Base-by-base conservation (phyloP, 2,113 vertebrate genomes). In the Prunella fulvescens region DNA sequence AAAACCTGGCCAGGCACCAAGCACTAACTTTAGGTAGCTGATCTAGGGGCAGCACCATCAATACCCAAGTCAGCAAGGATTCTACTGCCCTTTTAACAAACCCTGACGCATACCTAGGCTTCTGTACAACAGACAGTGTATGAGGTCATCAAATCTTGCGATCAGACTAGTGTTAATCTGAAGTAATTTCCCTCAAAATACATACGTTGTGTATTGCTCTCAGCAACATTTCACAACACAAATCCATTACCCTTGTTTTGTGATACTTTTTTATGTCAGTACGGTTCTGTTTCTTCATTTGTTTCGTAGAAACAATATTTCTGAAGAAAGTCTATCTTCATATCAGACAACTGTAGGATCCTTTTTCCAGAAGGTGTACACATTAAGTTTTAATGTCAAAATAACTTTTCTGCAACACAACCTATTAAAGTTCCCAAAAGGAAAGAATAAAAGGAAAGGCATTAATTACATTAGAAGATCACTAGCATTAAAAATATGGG, bases 91-190 rank as follows among this genome's bases (percentile, higher is more conserved):
- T 54, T 54, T 29, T 56, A 69, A 85, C 24, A 82, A 72, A 24
- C 22, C 8, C 26, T 17, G 25, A 79, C 42, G 17, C 33, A 53
- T 6, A 54, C 10, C 4, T 17, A 69, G 10, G 17, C 16, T 83
- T 14, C 71, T 69, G 17, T 10, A 22, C 13, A 82, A 23, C 12
- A 11, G 6, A 25, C 26, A 73, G 9, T 2, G 3, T 7, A 48
- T 4, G 7, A 57, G 7, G 6, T 6, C 37, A 69, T 18, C 5
- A 2, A 3, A 19, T 14, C 57, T 5, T 19, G 7, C 22, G 15
- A 74, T 20, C 0, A 0, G 14, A 70, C 12, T 14, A 64, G 9
- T 44, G 44, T 5, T 71, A 29, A 29, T 54, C 16, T 73, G 20
- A 64, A 71, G 23, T 44, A 1, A 67, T 28, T 26, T 84, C 26